Conservation (phyloP, 1,140 invertebrate genomes). For the Neodiprion fabricii region DNA sequence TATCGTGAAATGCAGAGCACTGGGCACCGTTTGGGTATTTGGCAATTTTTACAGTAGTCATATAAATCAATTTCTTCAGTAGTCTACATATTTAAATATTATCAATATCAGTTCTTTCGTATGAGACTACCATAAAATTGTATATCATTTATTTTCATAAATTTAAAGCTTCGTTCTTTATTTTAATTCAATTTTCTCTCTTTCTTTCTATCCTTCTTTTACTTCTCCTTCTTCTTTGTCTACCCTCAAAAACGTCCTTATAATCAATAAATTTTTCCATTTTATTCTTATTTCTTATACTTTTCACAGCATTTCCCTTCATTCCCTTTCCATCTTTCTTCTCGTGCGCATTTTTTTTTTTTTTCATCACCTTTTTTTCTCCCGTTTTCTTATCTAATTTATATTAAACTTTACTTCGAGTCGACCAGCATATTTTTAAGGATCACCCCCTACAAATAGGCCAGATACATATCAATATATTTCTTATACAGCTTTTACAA, state of each 20-base stretch:
- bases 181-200: slow-evolving; percentile 43
- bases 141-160: slow-evolving; percentile 46
- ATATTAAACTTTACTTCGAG: not conserved
- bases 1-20: too few relatives aligned
- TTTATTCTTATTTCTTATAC: too few relatives aligned
- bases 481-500: too few relatives aligned
- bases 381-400: not conserved
- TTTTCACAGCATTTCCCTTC: too few relatives aligned
- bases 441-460: not conserved
- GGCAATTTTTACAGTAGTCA: slow-evolving; percentile 64
- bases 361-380: slow-evolving; percentile 14
- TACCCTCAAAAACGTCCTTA: slow-evolving; percentile 42
- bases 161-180: slow-evolving; percentile 62
- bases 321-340: too few relatives aligned
- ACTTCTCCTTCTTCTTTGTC: slow-evolving; percentile 34
- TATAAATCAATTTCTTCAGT: slow-evolving; percentile 46
- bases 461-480: not conserved
- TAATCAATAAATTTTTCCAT: too few relatives aligned
- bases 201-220: slow-evolving; percentile 41
- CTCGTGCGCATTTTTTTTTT: slow-evolving; percentile 32
- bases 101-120: slow-evolving; percentile 53
- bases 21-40: slow-evolving; percentile 54
- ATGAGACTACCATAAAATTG: slow-evolving; percentile 52
- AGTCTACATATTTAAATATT: slow-evolving; percentile 51
- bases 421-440: not conserved